phyloP scores from a whole-genome alignment of 1,140 invertebrate genomes.

The Triops longicaudatus region DNA sequence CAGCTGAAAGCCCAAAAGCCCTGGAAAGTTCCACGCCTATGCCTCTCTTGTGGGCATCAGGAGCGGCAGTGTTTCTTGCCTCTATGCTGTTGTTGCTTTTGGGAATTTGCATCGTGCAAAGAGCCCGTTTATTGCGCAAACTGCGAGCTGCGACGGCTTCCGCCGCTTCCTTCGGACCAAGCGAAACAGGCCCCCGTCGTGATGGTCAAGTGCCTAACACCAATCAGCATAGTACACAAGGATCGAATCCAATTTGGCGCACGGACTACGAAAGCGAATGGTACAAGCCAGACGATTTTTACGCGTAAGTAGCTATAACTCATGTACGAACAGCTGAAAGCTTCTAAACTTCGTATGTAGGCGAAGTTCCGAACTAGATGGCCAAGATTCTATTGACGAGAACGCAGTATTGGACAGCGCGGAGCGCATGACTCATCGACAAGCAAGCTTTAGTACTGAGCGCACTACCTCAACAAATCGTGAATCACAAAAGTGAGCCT shows the following conservation, averaged over 20 bases:
- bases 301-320: slow-evolving; percentile 32
- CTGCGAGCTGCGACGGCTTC: slow-evolving; percentile 88
- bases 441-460: slow-evolving; percentile 22
- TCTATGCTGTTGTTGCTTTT: slow-evolving; percentile 67
- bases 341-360: neutral
- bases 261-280: slow-evolving; percentile 89
- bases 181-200: slow-evolving; percentile 42
- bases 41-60: slow-evolving; percentile 62
- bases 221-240: slow-evolving; percentile 86
- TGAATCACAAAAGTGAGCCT: slow-evolving; percentile 21
- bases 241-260: slow-evolving; percentile 91
- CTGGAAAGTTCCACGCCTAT: slow-evolving; percentile 43
- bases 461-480: slow-evolving; percentile 17
- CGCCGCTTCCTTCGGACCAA: slow-evolving; percentile 64
- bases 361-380: slow-evolving; percentile 3
- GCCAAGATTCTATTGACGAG: slow-evolving; percentile 42
- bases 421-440: neutral
- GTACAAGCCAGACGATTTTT: slow-evolving; percentile 71
- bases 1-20: slow-evolving; percentile 52
- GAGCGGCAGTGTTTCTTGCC: slow-evolving; percentile 64
- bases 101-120: slow-evolving; percentile 68
- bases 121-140: slow-evolving; percentile 70
- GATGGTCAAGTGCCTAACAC: slow-evolving; percentile 73
- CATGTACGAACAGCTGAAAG: neutral
- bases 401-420: slow-evolving; percentile 26